Percentiles rank a stretch among this genome's conserved stretches.
These are phyloP conservation scores for Eurystomus gularis DNA, from an alignment of 2,113 vertebrate species.

Conservation along the genomic window DNA sequence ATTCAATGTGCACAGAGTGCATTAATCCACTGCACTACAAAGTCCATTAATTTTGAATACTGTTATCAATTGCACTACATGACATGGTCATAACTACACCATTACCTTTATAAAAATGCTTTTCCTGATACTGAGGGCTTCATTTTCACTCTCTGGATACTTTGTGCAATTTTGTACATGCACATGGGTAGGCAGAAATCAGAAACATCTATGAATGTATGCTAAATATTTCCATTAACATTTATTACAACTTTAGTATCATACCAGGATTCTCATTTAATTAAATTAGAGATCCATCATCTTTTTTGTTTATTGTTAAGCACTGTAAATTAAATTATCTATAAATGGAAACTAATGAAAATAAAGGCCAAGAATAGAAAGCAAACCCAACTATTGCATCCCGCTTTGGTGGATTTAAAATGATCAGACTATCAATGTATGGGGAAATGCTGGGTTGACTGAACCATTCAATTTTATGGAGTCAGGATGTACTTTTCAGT, in stretches of 20 bases:
- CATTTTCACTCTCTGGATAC: not conserved
- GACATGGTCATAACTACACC: slow-evolving; percentile 26
- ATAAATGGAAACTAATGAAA: not conserved
- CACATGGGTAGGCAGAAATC: not conserved
- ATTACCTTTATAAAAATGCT: slow-evolving; percentile 41
- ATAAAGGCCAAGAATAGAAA: not conserved
- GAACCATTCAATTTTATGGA: not conserved
- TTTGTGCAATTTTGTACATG: not conserved
- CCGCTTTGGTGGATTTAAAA: not conserved
- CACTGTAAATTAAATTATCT: not conserved
- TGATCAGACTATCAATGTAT: not conserved
- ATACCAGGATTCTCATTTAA: not conserved
- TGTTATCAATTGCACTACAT: slow-evolving; percentile 27
- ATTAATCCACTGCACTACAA: slow-evolving; percentile 53
- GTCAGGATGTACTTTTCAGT: not conserved
- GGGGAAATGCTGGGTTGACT: not conserved
- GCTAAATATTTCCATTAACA: not conserved
- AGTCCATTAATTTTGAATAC: slow-evolving; percentile 69
- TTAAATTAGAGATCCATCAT: not conserved
- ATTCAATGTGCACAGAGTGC: not conserved
- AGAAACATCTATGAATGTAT: fast-evolving
- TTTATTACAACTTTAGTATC: not conserved
- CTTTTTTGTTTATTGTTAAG: not conserved
- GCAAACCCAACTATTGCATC: fast-evolving
- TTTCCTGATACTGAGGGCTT: not conserved